Evolutionary conservation across 2,888 invertebrate species (phyloP).

Genomic region (Melanchra persicariae): DNA sequence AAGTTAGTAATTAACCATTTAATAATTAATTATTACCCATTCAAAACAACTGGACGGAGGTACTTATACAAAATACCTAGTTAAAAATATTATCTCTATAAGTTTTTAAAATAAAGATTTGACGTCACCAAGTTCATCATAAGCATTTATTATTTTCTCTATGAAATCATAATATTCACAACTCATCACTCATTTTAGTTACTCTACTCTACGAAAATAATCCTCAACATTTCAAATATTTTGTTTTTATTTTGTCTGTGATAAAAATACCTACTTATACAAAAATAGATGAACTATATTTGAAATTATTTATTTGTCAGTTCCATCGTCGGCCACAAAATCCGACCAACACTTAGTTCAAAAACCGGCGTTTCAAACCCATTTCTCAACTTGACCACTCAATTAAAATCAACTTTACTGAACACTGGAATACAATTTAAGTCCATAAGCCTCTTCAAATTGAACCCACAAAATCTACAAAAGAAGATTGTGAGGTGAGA

Average conservation of each 20-base stretch:
- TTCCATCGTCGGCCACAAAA: not conserved
- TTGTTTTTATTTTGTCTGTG: not conserved
- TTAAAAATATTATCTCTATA: no score
- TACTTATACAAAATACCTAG: not conserved
- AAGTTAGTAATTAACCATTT: not conserved
- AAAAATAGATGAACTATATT: not conserved
- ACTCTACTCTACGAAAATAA: not conserved
- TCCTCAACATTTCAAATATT: not conserved
- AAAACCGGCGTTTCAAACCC: constrained; percentile 1
- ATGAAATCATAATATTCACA: not conserved
- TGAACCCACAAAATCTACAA: constrained; percentile 44
- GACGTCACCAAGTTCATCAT: not conserved
- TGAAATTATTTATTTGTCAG: not conserved
- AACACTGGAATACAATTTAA: constrained; percentile 37
- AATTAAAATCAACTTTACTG: constrained; percentile 43
- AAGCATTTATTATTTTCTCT: not conserved
- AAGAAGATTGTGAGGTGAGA: constrained; percentile 69
- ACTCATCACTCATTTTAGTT: not conserved
- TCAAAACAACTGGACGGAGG: not conserved
- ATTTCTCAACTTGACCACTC: constrained; percentile 39
- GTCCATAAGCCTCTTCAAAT: constrained; percentile 33
- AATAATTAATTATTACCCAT: not conserved
- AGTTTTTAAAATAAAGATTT: not conserved
- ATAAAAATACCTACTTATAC: not conserved
- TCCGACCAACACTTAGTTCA: not conserved